Evolutionary conservation across 1,140 invertebrate species (phyloP), one percentile per base, ranked within the genome.

Genomic region (Daktulosphaira vitifoliae): DNA sequence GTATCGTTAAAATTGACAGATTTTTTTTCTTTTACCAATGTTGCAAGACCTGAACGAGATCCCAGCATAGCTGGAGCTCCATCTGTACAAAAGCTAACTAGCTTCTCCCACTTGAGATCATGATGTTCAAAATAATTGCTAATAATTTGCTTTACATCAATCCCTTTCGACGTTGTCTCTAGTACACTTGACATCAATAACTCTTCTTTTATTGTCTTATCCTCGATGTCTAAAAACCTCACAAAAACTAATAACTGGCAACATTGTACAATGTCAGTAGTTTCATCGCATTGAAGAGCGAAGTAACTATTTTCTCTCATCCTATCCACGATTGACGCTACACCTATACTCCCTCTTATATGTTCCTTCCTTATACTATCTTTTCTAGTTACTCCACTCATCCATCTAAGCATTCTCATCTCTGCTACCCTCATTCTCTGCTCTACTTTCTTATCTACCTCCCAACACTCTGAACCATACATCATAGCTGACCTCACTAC

Each of bases 31-130:
- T 73, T 74, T 33, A 72, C 68, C 22, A 71, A 68, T 51, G 66
- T 52, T 49, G 67, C 66, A 44, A 74, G 68, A 29, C 72, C 71
- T 33, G 68, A 73, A 67, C 70, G 71, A 48, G 67, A 73, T 67
- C 73, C 72, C 29, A 73, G 51, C 71, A 76, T 75, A 46, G 72
- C 70, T 39, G 74, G 72, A 70, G 68, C 73, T 52, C 66, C 70
- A 49, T 73, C 72, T 25, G 70, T 71, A 70, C 69, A 70, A 66
- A 72, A 71, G 53, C 69, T 68, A 70, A 67, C 71, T 48, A 71
- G 51, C 53, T 68, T 73, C 54, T 68, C 65, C 67, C 70, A 71
- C 53, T 66, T 54, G 62, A 72, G 38, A 62, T 65, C 53, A 71
- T 71, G 46, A 65, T 66, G 56, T 67, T 71, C 52, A 67, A 73